phyloP scores from a whole-genome alignment of 2,888 invertebrate species.

The Eucera pruinosa region DNA sequence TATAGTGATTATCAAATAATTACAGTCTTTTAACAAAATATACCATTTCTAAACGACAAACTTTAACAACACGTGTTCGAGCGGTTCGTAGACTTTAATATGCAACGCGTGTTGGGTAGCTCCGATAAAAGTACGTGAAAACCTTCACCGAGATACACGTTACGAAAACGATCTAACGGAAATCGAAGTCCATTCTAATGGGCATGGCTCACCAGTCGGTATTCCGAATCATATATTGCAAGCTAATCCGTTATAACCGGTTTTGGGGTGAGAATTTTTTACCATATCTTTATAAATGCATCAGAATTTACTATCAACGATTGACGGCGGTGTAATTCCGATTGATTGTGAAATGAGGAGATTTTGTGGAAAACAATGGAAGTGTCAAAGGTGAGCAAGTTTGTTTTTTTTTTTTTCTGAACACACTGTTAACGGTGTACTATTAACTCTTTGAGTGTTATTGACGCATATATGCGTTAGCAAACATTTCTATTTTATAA shows the following conservation, averaged over 20 bases:
- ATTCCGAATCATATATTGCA: conserved; percentile 22
- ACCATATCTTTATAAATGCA: conserved; percentile 10
- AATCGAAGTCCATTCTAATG: conserved; percentile 33
- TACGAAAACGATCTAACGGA: conserved; percentile 49
- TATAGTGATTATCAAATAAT: too few species aligned
- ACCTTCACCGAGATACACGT: conserved; percentile 25
- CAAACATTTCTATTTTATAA: too few species aligned
- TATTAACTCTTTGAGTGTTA: too few species aligned
- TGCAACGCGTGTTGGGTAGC: conserved; percentile 21
- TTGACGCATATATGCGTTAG: too few species aligned
- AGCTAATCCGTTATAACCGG: conserved; percentile 57
- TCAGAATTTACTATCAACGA: conserved; percentile 18
- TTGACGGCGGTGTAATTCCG: neutral
- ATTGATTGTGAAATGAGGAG: neutral
- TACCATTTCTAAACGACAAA: neutral
- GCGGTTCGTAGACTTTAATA: conserved; percentile 10
- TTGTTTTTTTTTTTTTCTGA: too few species aligned
- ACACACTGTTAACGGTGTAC: too few species aligned
- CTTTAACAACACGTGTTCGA: neutral
- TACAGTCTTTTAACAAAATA: too few species aligned
- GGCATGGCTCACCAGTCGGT: conserved; percentile 10
- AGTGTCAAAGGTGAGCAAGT: too few species aligned
- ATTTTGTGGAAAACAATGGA: neutral
- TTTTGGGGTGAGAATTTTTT: conserved; percentile 40
- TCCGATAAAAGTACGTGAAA: conserved; percentile 21